Conservation (phyloP, 2,113 vertebrate genomes). For the Circaetus cinerascens region DNA sequence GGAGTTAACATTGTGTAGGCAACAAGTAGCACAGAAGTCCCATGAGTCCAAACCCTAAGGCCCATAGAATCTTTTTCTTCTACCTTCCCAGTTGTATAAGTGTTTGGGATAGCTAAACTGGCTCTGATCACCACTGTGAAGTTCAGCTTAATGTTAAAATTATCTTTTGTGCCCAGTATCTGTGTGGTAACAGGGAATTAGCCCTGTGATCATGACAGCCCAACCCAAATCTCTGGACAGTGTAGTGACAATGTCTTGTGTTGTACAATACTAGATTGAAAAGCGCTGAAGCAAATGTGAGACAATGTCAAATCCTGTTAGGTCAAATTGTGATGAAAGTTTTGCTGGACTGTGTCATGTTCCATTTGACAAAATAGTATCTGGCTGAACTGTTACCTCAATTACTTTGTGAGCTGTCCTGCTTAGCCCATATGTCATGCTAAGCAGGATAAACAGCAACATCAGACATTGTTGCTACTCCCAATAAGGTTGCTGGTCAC, state of each 20-base stretch:
- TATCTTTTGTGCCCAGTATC: background rate
- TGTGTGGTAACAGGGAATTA: background rate
- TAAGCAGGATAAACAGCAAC: background rate
- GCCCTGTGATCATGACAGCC: background rate
- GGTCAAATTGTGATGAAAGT: background rate
- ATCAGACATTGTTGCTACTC: fast-evolving
- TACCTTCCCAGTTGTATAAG: background rate
- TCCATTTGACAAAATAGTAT: background rate
- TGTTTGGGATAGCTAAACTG: background rate
- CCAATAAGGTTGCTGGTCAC: fast-evolving
- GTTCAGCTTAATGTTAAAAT: background rate
- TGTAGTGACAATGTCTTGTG: background rate
- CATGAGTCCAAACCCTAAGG: background rate
- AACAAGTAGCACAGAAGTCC: background rate
- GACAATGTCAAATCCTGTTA: background rate
- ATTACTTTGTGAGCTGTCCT: background rate
- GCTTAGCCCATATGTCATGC: fast-evolving
- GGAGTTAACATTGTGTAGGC: background rate
- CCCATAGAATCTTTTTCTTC: background rate
- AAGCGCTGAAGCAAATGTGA: background rate
- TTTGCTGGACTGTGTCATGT: background rate
- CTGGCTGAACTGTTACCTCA: background rate
- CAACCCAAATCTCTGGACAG: too few relatives aligned
- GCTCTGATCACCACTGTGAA: background rate
- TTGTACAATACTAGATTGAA: background rate